Evolutionary conservation across 2,113 vertebrate genomes (phyloP), one percentile per base, ranked within the genome.

Genomic region (Athene noctua): DNA sequence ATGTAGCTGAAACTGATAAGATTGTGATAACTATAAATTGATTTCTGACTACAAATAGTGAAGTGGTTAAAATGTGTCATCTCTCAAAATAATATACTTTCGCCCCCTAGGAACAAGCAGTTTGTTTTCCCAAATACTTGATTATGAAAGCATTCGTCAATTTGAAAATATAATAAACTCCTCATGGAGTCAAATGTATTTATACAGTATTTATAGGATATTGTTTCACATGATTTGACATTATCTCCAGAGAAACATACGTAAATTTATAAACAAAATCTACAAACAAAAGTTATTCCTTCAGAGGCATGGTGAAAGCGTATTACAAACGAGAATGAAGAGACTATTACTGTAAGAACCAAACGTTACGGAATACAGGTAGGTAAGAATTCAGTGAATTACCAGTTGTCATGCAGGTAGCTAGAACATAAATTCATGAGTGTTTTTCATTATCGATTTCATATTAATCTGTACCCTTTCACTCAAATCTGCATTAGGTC

Each of bases 121-220:
- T 84, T 3, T 46, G 40, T 91, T 95, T 81, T 65, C 58, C 70
- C 62, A 94, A 73, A 90, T 80, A 75, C 13, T 22, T 75, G 84
- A 68, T 92, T 89, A 94, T 86, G 62, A 82, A 90, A 96, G 7
- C 78, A 62, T 93, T 96, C 58, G 70, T 92, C 63, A 75, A 15
- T 89, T 58, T 86, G 46, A 68, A 87, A 94, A 82, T 86, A 61
- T 3, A 87, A 61, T 72, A 25, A 87, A 82, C 46, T 79, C 86
- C 52, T 95, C 32, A 3, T 65, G 58, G 80, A 92, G 52, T 84
- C 44, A 63, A 61, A 75, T 52, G 25, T 66, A 42, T 84, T 94
- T 91, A 57, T 79, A 6, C 26, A 29, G 25, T 94, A 46, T 85
- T 88, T 78, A 77, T 44, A 82, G 71, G 30, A 32, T 44, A 26